Conservation (phyloP, 2,888 invertebrate genomes). For the Melieria omissa region DNA sequence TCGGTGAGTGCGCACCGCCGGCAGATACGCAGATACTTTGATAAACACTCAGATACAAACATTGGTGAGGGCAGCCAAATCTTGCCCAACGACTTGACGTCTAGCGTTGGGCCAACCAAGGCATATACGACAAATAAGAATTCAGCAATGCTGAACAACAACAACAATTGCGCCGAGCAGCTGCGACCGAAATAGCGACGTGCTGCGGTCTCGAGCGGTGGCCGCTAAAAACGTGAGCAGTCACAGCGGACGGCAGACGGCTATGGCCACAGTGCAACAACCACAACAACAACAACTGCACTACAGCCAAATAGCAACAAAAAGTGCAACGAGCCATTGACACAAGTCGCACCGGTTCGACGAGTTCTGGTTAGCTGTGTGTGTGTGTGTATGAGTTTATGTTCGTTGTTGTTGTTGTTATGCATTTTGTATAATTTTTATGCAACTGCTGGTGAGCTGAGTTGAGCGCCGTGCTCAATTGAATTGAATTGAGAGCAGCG, state of each 20-base stretch:
- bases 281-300: constrained; percentile 45
- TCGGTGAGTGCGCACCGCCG: not conserved
- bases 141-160: not conserved
- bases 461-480: no score
- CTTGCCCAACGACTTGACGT: no score
- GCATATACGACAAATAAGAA: no score
- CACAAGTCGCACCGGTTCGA: constrained; percentile 62
- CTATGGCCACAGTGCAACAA: constrained; percentile 39
- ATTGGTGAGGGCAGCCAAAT: no score
- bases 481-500: no score
- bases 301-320: constrained; percentile 37
- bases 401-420: no score
- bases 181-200: not conserved
- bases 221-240: not conserved
- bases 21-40: not conserved
- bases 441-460: no score
- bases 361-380: constrained; percentile 47
- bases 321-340: constrained; percentile 57
- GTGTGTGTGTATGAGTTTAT: no score
- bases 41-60: not conserved
- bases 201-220: no score
- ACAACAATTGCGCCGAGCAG: not conserved
- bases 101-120: no score
- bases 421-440: no score
- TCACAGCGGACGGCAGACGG: constrained; percentile 10